A percentile compares a stretch with the other conserved stretches of the same genome.
Conservation (phyloP, 2,888 invertebrate species). For the Balanococcus diminutus region DNA sequence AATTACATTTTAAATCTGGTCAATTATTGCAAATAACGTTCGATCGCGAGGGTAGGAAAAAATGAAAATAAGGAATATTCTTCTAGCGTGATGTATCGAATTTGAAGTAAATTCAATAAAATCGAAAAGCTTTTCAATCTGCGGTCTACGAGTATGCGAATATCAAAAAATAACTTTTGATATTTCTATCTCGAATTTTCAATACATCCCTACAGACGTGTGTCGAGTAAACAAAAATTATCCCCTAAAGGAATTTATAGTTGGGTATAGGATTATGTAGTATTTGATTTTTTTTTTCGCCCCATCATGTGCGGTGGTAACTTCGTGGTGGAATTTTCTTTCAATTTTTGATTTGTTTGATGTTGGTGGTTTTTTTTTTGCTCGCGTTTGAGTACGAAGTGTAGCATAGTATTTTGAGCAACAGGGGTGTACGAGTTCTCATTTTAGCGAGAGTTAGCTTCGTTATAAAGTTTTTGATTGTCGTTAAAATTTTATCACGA, state of each 20-base stretch:
- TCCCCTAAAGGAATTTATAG: background rate
- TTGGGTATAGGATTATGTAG: background rate
- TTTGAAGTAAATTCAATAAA: background rate
- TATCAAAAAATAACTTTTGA: background rate
- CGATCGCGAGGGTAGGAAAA: background rate
- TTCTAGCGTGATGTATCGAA: background rate
- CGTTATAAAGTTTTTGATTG: background rate
- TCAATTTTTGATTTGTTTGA: background rate
- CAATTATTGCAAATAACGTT: conserved; percentile 1
- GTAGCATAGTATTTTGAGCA: background rate
- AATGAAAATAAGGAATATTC: background rate
- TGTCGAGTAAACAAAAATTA: conserved; percentile 11
- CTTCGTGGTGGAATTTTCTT: background rate
- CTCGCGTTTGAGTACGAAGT: background rate
- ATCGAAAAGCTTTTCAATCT: background rate
- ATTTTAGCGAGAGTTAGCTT: background rate
- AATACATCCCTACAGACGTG: background rate
- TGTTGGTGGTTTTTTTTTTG: background rate
- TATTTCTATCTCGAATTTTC: conserved; percentile 5
- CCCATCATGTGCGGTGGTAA: background rate
- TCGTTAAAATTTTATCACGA: background rate
- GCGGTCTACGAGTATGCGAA: background rate
- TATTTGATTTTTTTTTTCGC: background rate
- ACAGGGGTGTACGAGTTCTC: background rate
- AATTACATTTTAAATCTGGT: conserved; percentile 11